Conservation (phyloP, 2,888 invertebrate species). For the Mycogona germanica region DNA sequence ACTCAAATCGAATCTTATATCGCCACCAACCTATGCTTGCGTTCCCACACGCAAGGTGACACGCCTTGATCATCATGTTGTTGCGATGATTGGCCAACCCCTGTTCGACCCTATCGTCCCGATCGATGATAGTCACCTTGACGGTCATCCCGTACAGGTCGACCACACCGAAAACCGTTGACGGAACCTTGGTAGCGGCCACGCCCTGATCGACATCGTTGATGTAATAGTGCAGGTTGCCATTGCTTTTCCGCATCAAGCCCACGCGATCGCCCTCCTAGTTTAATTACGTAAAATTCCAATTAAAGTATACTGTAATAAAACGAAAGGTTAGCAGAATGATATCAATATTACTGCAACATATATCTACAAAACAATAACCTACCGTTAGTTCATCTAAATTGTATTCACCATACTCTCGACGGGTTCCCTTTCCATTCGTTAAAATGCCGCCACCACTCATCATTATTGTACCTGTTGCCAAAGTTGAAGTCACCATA, state of each 20-base stretch:
- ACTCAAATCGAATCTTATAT: no score
- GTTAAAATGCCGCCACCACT: constrained; percentile 93
- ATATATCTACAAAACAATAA: no score
- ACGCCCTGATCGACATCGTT: constrained; percentile 88
- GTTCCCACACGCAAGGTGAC: no score
- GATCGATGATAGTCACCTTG: constrained; percentile 70
- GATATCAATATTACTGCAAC: no score
- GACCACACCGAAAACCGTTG: constrained; percentile 82
- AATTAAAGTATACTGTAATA: no score
- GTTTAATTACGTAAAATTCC: constrained; percentile 3
- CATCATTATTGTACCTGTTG: constrained; percentile 48
- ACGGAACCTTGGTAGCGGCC: constrained; percentile 67
- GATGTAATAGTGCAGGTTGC: constrained; percentile 82
- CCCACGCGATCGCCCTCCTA: constrained; percentile 85
- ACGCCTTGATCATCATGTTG: constrained; percentile 16
- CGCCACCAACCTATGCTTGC: not conserved
- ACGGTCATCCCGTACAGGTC: constrained; percentile 93
- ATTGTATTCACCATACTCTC: constrained; percentile 88
- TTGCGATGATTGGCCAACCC: constrained; percentile 44
- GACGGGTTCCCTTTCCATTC: constrained; percentile 84
- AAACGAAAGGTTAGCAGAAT: no score
- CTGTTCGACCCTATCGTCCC: constrained; percentile 63
- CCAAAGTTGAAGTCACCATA: constrained; percentile 2
- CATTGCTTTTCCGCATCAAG: constrained; percentile 71
- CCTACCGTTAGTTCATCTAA: constrained; percentile 75